Percentiles rank a stretch among this genome's conserved stretches.
phyloP scores from a whole-genome alignment of 2,888 invertebrate species.

The Meta bourneti region DNA sequence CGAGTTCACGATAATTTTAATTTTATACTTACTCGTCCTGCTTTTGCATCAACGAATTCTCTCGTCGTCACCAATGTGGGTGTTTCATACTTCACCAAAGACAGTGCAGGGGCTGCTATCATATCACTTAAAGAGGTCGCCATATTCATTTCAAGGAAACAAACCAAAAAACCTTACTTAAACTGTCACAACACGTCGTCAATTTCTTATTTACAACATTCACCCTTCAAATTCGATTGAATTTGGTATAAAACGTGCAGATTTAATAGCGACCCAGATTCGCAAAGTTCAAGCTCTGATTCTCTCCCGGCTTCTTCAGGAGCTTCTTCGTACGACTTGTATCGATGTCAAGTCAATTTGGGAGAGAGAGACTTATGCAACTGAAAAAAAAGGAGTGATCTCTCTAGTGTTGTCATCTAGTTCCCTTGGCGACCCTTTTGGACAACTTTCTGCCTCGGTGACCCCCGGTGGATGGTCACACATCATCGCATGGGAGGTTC shows the following conservation, averaged over 20 bases:
- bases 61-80: slow-evolving; percentile 64
- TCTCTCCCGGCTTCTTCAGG: not conserved
- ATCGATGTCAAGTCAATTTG: no score
- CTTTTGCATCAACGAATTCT: slow-evolving; percentile 47
- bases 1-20: no score
- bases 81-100: slow-evolving; percentile 69
- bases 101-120: slow-evolving; percentile 65
- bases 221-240: not conserved
- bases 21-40: slow-evolving; percentile 35
- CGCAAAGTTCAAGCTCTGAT: not conserved
- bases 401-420: slow-evolving; percentile 63
- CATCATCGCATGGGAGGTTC: slow-evolving; percentile 40
- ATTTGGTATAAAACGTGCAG: not conserved
- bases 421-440: slow-evolving; percentile 54
- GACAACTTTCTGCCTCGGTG: slow-evolving; percentile 50
- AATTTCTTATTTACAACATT: not conserved
- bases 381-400: not conserved
- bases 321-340: not conserved
- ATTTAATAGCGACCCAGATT: not conserved
- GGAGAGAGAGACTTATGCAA: slow-evolving; percentile 4
- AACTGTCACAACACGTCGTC: not conserved
- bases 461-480: slow-evolving; percentile 40
- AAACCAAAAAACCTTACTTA: not conserved
- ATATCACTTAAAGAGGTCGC: slow-evolving; percentile 64
- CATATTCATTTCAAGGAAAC: not conserved